Evolutionary conservation across 2,797 vertebrate genomes (phyloP), one percentile per base, ranked within the genome.

Genomic region (Falco concolor): DNA sequence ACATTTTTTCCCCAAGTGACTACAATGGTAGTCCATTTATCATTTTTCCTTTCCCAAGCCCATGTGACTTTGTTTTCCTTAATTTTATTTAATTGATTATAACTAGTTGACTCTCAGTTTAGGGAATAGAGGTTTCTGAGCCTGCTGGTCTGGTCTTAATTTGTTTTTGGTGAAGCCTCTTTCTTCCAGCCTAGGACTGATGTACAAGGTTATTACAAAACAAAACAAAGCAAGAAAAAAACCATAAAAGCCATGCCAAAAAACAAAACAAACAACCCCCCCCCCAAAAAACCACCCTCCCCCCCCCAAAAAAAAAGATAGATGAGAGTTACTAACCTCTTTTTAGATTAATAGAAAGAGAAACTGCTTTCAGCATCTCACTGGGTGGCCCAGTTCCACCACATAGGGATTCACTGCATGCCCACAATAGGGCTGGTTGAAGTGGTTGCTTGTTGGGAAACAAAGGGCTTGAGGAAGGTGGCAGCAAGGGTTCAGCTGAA

Each of bases 61-160:
- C 77, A 63, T 77, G 84, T 92, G 88, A 87, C 64, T 89, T 89
- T 88, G 69, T 94, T 96, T 97, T 84, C 68, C 75, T 96, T 95
- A 96, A 93, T 97, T 96, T 97, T 97, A 95, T 94, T 93, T 96
- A 97, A 96, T 97, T 97, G 91, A 88, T 94, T 95, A 93, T 95
- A 93, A 97, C 95, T 97, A 96, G 97, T 97, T 97, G 94, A 76
- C 89, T 96, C 90, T 87, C 5, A n/a, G 84, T 88, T 93, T 44
- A 68, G 94, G 95, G 95, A 93, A 83, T 76, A 84, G 82, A 82
- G 30, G 44, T 60, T 91, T 94, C 68, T 32, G 50, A 95, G 94
- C 61, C 44, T 89, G 38, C 34, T 84, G 79, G 19, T 38, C 84
- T 80, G 87, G 34, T 92, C 77, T 84, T 94, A 69, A 68, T 90